Evolutionary conservation across 2,888 invertebrate genomes (phyloP).

Genomic region (Caenorhabditis uteleia): DNA sequence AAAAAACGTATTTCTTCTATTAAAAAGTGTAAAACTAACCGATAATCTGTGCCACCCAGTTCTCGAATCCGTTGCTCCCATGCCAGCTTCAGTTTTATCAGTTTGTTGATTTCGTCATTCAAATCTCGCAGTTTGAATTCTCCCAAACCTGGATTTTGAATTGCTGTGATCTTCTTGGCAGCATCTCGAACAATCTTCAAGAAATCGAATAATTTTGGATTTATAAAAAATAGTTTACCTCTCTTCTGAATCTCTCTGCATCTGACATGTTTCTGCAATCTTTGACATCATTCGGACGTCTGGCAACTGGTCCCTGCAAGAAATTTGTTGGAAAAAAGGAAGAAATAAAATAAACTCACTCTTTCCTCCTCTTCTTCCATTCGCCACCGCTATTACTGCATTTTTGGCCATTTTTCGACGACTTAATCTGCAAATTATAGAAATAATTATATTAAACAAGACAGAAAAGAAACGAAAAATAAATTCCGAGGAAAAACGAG

Average conservation of each 20-base stretch:
- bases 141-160: constrained; percentile 90
- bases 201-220: background rate
- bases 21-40: too few relatives aligned
- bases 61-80: constrained; percentile 97
- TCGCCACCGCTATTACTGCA: constrained; percentile 98
- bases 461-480: too few relatives aligned
- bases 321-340: constrained; percentile 1
- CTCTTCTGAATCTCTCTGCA: constrained; percentile 82
- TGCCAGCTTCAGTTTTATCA: constrained; percentile 81
- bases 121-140: constrained; percentile 96
- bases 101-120: constrained; percentile 98
- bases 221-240: constrained; percentile 75
- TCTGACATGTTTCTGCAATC: constrained; percentile 90
- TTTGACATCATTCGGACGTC: constrained; percentile 76
- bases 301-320: constrained; percentile 64
- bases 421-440: too few relatives aligned
- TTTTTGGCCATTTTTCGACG: constrained; percentile 80
- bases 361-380: constrained; percentile 85
- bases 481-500: too few relatives aligned
- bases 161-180: constrained; percentile 96
- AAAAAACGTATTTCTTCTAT: constrained; percentile 1
- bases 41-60: constrained; percentile 87
- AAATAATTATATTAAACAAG: too few relatives aligned
- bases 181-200: constrained; percentile 87
- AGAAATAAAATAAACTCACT: constrained; percentile 17